Conservation (phyloP, 2,113 vertebrate genomes). For the Limnothrissa miodon region DNA sequence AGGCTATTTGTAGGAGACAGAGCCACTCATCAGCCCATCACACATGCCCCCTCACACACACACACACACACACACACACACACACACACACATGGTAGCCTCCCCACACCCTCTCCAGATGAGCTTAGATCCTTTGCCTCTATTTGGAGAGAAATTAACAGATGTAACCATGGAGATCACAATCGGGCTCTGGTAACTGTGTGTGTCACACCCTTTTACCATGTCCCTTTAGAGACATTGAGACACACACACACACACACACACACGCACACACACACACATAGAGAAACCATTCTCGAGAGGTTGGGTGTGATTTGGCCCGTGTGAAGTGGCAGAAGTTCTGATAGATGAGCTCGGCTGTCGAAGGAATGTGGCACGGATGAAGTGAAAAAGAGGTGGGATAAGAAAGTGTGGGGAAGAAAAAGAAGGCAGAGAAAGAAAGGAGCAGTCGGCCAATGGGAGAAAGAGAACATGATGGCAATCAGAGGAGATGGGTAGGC, state of each 20-base stretch:
- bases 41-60: neutral
- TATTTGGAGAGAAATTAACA: conserved; percentile 1
- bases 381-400: neutral
- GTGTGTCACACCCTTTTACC: neutral
- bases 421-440: neutral
- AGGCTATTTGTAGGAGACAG: neutral
- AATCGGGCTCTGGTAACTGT: neutral
- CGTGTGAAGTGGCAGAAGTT: neutral
- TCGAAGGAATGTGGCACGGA: neutral
- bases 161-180: conserved; percentile 6
- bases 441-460: neutral
- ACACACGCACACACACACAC: conserved; percentile 11
- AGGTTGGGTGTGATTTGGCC: neutral
- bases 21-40: neutral
- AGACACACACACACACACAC: neutral
- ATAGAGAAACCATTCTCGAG: neutral
- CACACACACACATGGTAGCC: too few relatives aligned
- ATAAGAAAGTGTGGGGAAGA: neutral
- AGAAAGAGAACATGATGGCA: neutral
- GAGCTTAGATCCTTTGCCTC: neutral
- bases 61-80: too few relatives aligned
- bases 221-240: neutral
- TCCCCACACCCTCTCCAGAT: neutral
- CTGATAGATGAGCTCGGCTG: neutral
- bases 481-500: neutral